Conservation (phyloP, 2,113 vertebrate species). For the Macrotus californicus region DNA sequence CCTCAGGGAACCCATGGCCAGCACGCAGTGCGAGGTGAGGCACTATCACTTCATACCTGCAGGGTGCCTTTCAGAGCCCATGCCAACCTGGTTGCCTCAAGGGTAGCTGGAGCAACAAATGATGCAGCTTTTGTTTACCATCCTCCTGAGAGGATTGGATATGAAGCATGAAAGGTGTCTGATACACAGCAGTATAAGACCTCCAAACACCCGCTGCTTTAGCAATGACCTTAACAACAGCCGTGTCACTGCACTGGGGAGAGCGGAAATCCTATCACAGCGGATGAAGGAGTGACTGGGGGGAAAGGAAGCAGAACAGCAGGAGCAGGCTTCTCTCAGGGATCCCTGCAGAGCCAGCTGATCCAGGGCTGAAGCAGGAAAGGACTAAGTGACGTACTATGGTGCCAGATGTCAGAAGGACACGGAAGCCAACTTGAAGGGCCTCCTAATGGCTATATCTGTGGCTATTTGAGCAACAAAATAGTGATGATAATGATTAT, state of each 20-base stretch:
- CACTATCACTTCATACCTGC: not conserved
- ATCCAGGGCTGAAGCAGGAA: not conserved
- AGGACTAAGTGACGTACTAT: not conserved
- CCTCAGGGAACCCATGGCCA: not conserved
- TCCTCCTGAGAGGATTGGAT: not conserved
- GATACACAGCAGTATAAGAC: not conserved
- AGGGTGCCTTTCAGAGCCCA: not conserved
- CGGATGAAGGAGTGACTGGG: not conserved
- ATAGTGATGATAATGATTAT: not conserved
- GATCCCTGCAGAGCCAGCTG: not conserved
- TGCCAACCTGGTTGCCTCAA: not conserved
- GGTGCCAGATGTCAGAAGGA: not conserved
- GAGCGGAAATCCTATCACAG: not conserved
- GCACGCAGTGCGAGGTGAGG: not conserved
- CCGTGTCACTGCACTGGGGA: not conserved
- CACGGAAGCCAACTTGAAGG: not conserved
- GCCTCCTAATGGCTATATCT: not conserved
- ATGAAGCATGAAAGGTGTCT: not conserved
- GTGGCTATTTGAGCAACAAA: not conserved
- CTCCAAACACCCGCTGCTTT: not conserved
- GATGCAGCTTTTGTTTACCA: not conserved
- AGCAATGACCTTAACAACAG: not conserved
- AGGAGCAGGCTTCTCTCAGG: not conserved
- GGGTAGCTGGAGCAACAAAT: not conserved
- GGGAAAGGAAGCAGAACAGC: not conserved